Percentiles rank a stretch among this genome's conserved stretches.
phyloP scores from a whole-genome alignment of 2,888 invertebrate genomes.

The Patella ulyssiponensis region DNA sequence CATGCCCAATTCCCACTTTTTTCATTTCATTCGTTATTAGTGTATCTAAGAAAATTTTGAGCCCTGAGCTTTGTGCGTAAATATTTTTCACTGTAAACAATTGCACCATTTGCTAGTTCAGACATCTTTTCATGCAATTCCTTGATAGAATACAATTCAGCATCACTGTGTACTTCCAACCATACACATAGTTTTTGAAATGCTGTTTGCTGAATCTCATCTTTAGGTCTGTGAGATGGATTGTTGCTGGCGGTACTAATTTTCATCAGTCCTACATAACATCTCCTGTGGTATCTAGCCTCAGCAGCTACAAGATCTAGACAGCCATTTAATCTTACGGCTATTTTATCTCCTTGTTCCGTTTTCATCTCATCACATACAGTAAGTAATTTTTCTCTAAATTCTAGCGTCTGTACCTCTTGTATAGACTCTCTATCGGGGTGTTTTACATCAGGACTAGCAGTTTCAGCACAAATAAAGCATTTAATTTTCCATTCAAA shows the following conservation, averaged over 20 bases:
- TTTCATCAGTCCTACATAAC: neutral
- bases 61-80: neutral
- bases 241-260: no score
- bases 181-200: neutral
- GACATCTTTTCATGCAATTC: neutral
- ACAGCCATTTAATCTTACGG: neutral
- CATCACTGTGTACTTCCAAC: neutral
- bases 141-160: neutral
- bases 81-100: neutral
- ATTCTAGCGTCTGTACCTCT: neutral
- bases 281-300: neutral
- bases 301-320: neutral
- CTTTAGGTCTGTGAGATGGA: no score
- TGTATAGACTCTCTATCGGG: neutral
- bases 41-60: neutral
- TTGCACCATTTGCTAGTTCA: neutral
- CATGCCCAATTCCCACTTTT: neutral
- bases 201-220: no score
- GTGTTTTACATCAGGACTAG: neutral
- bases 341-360: neutral
- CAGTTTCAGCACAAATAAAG: neutral
- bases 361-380: neutral
- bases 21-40: neutral
- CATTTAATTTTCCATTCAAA: no score
- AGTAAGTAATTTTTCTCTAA: neutral